Percentiles rank a stretch among this genome's conserved stretches.
phyloP scores from a whole-genome alignment of 2,113 vertebrate genomes.

The Turdus rufiventris region DNA sequence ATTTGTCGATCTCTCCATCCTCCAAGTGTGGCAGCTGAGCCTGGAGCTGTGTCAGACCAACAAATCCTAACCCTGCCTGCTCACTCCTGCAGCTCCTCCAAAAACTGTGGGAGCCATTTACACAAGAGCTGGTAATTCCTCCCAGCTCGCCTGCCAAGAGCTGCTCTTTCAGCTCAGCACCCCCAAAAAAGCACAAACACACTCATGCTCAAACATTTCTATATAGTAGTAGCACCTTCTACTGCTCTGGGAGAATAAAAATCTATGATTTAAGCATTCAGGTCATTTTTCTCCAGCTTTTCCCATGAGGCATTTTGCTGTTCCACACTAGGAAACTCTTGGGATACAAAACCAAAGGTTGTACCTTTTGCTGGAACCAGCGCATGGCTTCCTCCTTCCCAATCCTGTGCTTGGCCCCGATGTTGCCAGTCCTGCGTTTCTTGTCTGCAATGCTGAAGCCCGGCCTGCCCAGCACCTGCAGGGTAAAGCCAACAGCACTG shows the following conservation, averaged over 20 bases:
- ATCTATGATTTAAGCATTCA: accelerated
- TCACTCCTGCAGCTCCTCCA: not conserved
- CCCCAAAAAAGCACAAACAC: not conserved
- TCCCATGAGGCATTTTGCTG: accelerated
- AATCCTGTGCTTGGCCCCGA: constrained; percentile 95
- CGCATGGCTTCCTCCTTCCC: constrained; percentile 98
- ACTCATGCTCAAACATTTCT: accelerated
- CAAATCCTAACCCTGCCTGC: not conserved
- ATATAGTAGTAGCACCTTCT: not conserved
- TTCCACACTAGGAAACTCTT: not conserved
- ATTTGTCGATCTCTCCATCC: not conserved
- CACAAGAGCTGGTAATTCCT: not conserved
- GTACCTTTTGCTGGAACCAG: constrained; percentile 99
- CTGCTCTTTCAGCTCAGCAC: not conserved
- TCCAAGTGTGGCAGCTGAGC: not conserved
- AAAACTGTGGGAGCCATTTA: not conserved
- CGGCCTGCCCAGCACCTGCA: constrained; percentile 93
- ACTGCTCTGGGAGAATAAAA: not conserved
- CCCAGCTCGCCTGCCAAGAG: not conserved
- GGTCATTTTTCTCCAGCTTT: not conserved
- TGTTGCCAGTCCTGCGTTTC: constrained; percentile 92
- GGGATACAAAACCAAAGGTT: not conserved
- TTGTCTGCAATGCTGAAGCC: constrained; percentile 99
- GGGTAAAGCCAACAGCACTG: not conserved
- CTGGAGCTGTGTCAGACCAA: not conserved